Evolutionary conservation across 2,113 vertebrate species (phyloP), one percentile per base, ranked within the genome.

Genomic region (Toxotes chatareus): DNA sequence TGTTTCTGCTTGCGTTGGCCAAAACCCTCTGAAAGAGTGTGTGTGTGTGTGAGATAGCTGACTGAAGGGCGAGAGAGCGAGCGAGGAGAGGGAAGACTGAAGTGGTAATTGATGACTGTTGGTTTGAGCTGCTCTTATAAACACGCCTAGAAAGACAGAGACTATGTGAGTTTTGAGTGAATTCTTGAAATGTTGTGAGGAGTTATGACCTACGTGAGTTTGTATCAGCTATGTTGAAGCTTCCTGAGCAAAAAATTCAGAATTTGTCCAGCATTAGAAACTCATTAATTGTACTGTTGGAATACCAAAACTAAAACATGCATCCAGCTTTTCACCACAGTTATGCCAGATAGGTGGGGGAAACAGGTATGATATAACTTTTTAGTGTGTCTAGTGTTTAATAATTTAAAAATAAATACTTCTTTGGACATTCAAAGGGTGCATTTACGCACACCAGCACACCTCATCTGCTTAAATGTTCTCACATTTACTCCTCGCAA

Each of bases 1-100:
- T 65, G 77, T 90, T 91, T 93, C 73, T 92, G 92, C 92, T 90
- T 85, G 87, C 78, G 74, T 91, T 88, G 82, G 91, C 88, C 88
- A 84, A 92, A 93, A 86, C 66, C 67, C 44, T 84, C 23, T 65
- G 19, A 67, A 67, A 64, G 56, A 23, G 14, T 38, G 63, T 40
- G 68, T 76, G 71, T 72, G 64, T 68, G 68, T 77, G 63, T 69
- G 79, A 36, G 62, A 62, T 16, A 76, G 66, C 66, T 81, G 62
- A 83, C 60, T 80, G 88, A 78, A 84, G 74, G 79, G 70, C 27
- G 32, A 82, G 86, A 76, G 61, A 64, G 77, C 16, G 7, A 82
- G 64, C 23, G 14, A 63, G 85, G 55, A 71, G 51, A 75, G 46
- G 53, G 59, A 78, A 73, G 85, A 71, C 72, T 79, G 73, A 87